A percentile compares a stretch with the other conserved stretches of the same genome.
Evolutionary conservation across 2,113 vertebrate species (phyloP).

Genomic region (Damaliscus lunatus): DNA sequence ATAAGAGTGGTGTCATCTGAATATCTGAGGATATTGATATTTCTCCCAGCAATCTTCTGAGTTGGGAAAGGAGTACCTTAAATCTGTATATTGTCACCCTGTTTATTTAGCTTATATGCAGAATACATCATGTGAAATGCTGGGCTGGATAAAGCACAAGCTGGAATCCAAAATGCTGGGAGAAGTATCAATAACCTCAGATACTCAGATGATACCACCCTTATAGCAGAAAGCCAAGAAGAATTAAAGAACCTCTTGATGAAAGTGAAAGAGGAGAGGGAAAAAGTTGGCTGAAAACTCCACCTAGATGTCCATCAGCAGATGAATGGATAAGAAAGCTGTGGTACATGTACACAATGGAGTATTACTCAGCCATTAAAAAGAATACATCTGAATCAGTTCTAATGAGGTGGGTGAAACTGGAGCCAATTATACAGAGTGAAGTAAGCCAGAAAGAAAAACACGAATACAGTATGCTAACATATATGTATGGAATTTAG

Average conservation of each 20-base stretch:
- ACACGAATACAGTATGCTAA: no score
- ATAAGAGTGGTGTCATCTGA: no score
- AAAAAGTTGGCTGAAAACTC: not conserved
- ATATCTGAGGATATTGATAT: no score
- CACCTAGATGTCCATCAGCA: no score
- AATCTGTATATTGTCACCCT: not conserved
- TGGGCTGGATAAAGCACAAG: not conserved
- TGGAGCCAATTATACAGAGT: no score
- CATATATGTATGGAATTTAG: no score
- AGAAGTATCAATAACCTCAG: not conserved
- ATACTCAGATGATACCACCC: not conserved
- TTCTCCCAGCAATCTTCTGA: not conserved
- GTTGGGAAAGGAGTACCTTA: not conserved
- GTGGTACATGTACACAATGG: no score
- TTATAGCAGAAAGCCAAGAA: not conserved
- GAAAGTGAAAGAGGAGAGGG: not conserved
- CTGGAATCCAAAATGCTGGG: not conserved
- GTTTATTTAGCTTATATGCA: not conserved
- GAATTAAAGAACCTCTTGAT: not conserved
- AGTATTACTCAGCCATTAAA: no score
- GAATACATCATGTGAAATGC: not conserved
- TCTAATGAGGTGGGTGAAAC: no score
- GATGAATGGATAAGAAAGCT: no score
- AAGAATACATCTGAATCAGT: no score
- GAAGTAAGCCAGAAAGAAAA: no score